phyloP scores from a whole-genome alignment of 2,888 invertebrate genomes.

The Leistus spinibarbis region DNA sequence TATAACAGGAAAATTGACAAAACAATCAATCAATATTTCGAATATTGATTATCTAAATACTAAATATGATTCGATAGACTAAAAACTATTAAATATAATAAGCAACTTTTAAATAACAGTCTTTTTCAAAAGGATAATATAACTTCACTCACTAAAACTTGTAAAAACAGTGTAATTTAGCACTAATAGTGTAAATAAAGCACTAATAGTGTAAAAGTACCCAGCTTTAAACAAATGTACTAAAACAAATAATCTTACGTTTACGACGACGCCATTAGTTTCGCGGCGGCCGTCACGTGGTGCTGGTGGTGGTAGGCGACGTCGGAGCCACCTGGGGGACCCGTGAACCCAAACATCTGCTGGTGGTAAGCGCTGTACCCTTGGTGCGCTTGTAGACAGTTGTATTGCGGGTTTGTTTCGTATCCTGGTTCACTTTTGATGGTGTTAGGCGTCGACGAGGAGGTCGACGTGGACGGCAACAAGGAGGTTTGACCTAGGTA shows the following conservation, averaged over 20 bases:
- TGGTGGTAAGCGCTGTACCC: slow-evolving; percentile 59
- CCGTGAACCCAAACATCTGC: slow-evolving; percentile 63
- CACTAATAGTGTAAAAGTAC: not conserved
- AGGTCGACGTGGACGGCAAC: slow-evolving; percentile 54
- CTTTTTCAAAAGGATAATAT: too few species aligned
- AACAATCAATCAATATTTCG: slow-evolving; percentile 22
- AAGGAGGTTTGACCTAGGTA: slow-evolving; percentile 66
- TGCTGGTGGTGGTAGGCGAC: slow-evolving; percentile 83
- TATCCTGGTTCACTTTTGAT: slow-evolving; percentile 58
- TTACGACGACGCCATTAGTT: slow-evolving; percentile 84
- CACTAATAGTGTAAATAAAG: not conserved
- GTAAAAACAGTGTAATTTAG: not conserved
- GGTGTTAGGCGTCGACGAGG: slow-evolving; percentile 42
- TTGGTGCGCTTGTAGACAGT: slow-evolving; percentile 55
- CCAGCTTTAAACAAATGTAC: not conserved
- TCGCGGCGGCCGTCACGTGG: slow-evolving; percentile 83
- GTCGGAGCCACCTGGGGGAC: slow-evolving; percentile 58
- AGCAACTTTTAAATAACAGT: slow-evolving; percentile 37
- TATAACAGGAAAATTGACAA: slow-evolving; percentile 26
- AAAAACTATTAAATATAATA: slow-evolving; percentile 1
- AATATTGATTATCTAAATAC: not conserved
- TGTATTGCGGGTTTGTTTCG: slow-evolving; percentile 50
- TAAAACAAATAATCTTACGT: slow-evolving; percentile 17
- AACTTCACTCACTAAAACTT: too few species aligned
- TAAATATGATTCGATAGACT: not conserved